Evolutionary conservation across 2,113 vertebrate genomes (phyloP), one percentile per base, ranked within the genome.

Genomic region (Prunella fulvescens): DNA sequence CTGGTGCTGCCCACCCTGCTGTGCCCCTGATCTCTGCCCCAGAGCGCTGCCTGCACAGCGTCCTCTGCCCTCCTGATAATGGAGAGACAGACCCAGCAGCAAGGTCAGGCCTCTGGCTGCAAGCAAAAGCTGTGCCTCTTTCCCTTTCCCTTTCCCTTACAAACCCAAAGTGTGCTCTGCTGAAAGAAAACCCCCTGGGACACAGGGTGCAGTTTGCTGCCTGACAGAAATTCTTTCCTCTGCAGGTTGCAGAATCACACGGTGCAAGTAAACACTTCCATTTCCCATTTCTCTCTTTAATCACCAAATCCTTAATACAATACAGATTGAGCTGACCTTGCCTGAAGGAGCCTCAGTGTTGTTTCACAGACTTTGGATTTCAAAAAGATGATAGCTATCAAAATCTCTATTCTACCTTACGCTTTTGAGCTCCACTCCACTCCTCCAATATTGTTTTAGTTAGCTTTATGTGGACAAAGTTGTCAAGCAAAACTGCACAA

Each of bases 11-110:
- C 72, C 61, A 14, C 31, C 31, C 81, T 3, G 19, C 20, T 20
- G 10, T 25, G 28, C n/a, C 62, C 48, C 64, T 56, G 20, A 25
- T 57, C 67, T 42, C 37, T 77, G 62, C 37, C 47, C 9, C 5
- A 50, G 22, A 9, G 2, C 2, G 3, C 44, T 39, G 58, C 39
- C 47, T 50, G 66, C 31, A 42, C 29, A 28, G 72, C 0, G 0
- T 44, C 28, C 48, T 76, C 82, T 79, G 45, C 33, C 87, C 61
- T 62, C 33, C 14, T 31, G 35, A 51, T 10, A 44, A 10, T 2
- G 3, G 13, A 48, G n/a, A 81, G 17, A 10, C 29, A 70, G 26
- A 37, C 2, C 33, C 64, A 25, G 61, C 45, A 25, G 29, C 16
- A 20, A 81, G 70, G 33, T 12, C 50, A 83, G 28, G 28, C 37